Evolutionary conservation across 2,888 invertebrate species (phyloP).

Genomic region (Nomada fabriciana): DNA sequence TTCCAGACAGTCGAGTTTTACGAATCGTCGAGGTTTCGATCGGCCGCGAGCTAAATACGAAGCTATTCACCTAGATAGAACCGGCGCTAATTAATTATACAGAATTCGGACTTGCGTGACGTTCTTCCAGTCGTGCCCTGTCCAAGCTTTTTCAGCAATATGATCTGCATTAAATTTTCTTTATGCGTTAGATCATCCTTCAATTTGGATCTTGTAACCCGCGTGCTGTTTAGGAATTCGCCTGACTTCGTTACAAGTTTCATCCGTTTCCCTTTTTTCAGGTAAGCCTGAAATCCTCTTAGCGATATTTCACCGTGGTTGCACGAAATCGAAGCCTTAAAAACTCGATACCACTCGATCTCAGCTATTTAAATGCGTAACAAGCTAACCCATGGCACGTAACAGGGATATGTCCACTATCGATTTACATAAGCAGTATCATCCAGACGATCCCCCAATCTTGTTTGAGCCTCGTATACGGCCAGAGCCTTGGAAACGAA

Average conservation of each 20-base stretch:
- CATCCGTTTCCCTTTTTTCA: neutral
- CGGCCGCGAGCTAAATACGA: neutral
- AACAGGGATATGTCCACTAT: slow-evolving; percentile 10
- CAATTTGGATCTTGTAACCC: neutral
- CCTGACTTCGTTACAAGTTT: neutral
- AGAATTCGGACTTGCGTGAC: slow-evolving; percentile 61
- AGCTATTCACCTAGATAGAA: neutral
- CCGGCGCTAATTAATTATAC: slow-evolving; percentile 66
- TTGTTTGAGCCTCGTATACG: neutral
- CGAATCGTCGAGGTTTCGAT: slow-evolving; percentile 16
- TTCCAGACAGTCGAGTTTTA: slow-evolving; percentile 23
- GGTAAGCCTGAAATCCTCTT: slow-evolving; percentile 16
- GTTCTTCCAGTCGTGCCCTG: slow-evolving; percentile 2
- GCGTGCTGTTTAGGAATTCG: neutral
- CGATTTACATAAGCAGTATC: slow-evolving; percentile 52
- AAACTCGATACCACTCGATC: slow-evolving; percentile 2
- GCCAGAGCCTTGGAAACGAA: neutral
- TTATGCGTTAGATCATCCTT: slow-evolving; percentile 2
- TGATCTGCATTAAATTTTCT: slow-evolving; percentile 43
- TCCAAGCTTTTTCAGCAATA: slow-evolving; percentile 1
- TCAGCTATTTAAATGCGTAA: slow-evolving; percentile 22
- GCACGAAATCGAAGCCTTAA: slow-evolving; percentile 32
- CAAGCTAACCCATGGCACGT: neutral
- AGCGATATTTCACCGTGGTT: slow-evolving; percentile 7
- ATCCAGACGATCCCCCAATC: slow-evolving; percentile 13